phyloP scores from a whole-genome alignment of 2,113 vertebrate genomes.

The Barnardius zonarius region DNA sequence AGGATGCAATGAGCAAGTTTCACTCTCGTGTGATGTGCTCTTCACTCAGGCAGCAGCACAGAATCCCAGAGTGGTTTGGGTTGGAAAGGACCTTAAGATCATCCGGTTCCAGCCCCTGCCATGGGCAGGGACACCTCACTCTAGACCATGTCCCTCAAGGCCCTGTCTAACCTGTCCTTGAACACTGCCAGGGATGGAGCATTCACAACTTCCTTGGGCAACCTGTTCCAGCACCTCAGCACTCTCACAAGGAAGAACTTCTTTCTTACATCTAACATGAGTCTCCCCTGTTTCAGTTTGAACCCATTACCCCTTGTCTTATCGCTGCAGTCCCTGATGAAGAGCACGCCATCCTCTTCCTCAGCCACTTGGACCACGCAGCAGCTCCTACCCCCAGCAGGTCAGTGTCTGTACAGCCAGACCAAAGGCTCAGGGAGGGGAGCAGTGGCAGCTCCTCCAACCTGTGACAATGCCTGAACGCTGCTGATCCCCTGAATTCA shows the following conservation, averaged over 20 bases:
- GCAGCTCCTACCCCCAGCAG: background rate
- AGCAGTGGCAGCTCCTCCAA: too few relatives aligned
- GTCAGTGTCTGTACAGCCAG: too few relatives aligned
- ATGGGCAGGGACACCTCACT: background rate
- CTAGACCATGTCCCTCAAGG: background rate
- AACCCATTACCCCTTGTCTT: background rate
- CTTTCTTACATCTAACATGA: background rate
- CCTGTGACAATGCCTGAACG: background rate
- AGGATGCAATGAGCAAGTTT: background rate
- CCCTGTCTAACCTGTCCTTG: background rate
- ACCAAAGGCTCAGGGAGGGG: background rate
- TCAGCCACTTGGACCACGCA: fast-evolving
- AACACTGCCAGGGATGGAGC: background rate
- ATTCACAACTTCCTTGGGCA: background rate
- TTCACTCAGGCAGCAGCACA: background rate
- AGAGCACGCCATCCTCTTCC: background rate
- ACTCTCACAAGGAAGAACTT: background rate
- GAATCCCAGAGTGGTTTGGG: background rate
- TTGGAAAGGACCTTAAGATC: background rate
- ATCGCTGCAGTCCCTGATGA: background rate
- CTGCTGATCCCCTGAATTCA: fast-evolving
- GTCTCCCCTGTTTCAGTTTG: background rate
- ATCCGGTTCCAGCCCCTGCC: background rate
- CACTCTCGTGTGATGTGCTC: background rate
- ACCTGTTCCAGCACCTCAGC: background rate